These are phyloP conservation scores for Reticulitermes speratus DNA, from an alignment of 1,140 invertebrate genomes.

Conservation along the genomic window DNA sequence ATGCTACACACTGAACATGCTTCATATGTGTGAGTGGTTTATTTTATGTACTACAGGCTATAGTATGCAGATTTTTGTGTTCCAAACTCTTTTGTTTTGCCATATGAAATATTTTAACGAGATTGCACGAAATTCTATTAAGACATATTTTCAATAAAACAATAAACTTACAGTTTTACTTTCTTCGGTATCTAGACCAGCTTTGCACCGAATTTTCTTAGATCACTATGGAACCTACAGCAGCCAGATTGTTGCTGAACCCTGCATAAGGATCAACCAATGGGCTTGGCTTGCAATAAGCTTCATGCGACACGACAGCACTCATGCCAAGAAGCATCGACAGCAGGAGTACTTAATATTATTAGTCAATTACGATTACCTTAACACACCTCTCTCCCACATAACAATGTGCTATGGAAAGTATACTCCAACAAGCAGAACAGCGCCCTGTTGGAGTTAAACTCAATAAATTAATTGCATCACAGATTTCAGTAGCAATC, in stretches of 20 bases:
- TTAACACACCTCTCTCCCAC: constrained; percentile 25
- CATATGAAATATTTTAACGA: constrained; percentile 23
- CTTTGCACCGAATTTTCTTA: constrained; percentile 28
- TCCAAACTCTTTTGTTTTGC: constrained; percentile 21
- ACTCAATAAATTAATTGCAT: constrained; percentile 23
- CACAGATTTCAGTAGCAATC: constrained; percentile 26
- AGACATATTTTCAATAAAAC: constrained; percentile 27
- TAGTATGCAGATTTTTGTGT: constrained; percentile 4
- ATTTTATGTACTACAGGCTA: background rate
- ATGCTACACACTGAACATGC: background rate
- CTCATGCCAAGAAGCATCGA: constrained; percentile 29
- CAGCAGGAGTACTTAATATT: constrained; percentile 27
- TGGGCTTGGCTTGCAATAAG: background rate
- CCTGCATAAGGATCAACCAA: background rate
- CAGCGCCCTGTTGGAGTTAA: background rate
- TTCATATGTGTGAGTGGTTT: background rate
- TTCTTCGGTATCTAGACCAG: constrained; percentile 31
- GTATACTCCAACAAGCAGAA: constrained; percentile 19
- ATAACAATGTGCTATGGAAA: constrained; percentile 26
- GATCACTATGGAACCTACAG: constrained; percentile 20
- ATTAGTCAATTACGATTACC: constrained; percentile 30
- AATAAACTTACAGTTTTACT: constrained; percentile 25
- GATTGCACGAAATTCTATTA: constrained; percentile 23
- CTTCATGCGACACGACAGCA: constrained; percentile 1
- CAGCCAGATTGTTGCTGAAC: background rate